Evolutionary conservation across 2,888 invertebrate genomes (phyloP), one percentile per base, ranked within the genome.

Genomic region (Megaustenia siamemsis): DNA sequence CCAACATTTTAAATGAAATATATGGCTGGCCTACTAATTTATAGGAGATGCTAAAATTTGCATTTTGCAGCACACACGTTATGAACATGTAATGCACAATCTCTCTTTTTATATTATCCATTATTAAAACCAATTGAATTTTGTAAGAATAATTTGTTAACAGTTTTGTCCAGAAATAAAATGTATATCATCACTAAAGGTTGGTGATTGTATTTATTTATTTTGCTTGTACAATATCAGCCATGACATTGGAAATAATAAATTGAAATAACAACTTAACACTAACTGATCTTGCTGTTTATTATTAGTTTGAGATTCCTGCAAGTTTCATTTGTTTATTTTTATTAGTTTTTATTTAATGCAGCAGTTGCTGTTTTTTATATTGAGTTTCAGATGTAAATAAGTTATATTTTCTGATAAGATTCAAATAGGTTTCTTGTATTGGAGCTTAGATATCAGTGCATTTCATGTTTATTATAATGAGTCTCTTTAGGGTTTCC

Each of bases 181-280:
- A 60, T 60, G 8, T n/a, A 21, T 28, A n/a, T 45, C 8, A n/a
- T 40, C 35, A 28, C 2, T 68, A 35, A n/a, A 38, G 10, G 43
- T 43, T 43, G 45, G n/a, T 73, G 38, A 28, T 73, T 45, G 43
- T 43, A 38, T 73, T 28, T 60, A 60, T 60, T 60, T 60, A 60
- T 60, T 60, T 24, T 60, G 60, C 60, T n/a, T 60, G 60, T 60
- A n/a, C 60, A 60, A 21, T 73, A 15, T 73, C 71, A 45, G 45
- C 3, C 28, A 73, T n/a, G 18, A 38, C 28, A 45, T 73, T 35
- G 15, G 45, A n/a, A n/a, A 10, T 60, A 73, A 73, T 73, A 73
- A 73, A 73, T 73, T 73, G 12, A 45, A 43, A 24, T n/a, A 73
- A 28, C n/a, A 18, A 73, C 43, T 45, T n/a, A 24, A 45, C 43